Evolutionary conservation across 2,797 vertebrate species (phyloP).

Genomic region (Brachymystax lenok): DNA sequence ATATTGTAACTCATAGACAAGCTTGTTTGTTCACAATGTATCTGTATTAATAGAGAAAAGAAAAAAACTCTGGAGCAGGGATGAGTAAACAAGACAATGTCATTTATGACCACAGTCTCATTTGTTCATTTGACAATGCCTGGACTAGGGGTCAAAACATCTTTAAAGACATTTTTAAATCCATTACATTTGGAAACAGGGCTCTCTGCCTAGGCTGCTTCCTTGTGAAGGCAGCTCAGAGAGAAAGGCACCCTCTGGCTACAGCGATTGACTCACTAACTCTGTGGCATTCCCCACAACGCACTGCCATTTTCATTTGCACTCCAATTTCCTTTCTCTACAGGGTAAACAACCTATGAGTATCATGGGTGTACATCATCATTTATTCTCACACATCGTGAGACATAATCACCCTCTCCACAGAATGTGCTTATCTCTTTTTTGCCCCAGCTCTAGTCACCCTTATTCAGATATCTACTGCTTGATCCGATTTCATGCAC

Average conservation of each 20-base stretch:
- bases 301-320: slow-evolving; percentile 11
- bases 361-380: neutral
- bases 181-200: slow-evolving; percentile 6
- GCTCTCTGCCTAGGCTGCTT: neutral
- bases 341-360: slow-evolving; percentile 8
- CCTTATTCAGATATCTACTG: neutral
- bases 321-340: slow-evolving; percentile 14
- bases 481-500: neutral
- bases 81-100: neutral
- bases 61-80: neutral
- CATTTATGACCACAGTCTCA: neutral
- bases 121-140: slow-evolving; percentile 7
- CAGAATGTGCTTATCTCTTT: neutral
- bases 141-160: neutral
- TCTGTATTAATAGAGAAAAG: neutral
- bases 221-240: neutral
- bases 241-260: slow-evolving; percentile 19
- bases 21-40: neutral
- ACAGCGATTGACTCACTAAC: slow-evolving; percentile 18
- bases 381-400: neutral
- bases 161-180: neutral
- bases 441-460: neutral
- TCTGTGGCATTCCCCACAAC: neutral
- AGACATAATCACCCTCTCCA: neutral
- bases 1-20: neutral